phyloP scores from a whole-genome alignment of 2,888 invertebrate species.

The Hoplodrina blanda region DNA sequence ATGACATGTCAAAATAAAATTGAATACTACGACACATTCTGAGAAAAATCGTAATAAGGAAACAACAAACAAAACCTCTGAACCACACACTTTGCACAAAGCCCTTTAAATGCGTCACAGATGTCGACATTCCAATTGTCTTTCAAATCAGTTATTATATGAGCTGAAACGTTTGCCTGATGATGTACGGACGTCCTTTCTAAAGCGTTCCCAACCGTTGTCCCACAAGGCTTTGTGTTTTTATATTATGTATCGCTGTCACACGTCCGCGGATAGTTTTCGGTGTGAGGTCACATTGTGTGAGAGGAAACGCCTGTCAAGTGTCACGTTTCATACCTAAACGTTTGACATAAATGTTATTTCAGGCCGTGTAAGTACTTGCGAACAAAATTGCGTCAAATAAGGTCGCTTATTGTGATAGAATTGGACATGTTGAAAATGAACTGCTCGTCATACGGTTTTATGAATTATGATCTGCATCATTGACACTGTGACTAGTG shows the following conservation, averaged over 20 bases:
- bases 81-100: background rate
- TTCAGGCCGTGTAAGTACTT: background rate
- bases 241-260: slow-evolving; percentile 11
- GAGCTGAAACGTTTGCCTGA: slow-evolving; percentile 9
- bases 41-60: slow-evolving; percentile 13
- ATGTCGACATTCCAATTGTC: slow-evolving; percentile 28
- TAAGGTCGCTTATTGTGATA: background rate
- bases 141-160: slow-evolving; percentile 15
- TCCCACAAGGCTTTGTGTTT: slow-evolving; percentile 33
- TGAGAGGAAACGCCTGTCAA: slow-evolving; percentile 17
- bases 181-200: slow-evolving; percentile 26
- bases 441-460: background rate
- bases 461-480: background rate
- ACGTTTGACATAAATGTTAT: background rate
- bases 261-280: slow-evolving; percentile 14
- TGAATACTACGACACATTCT: too few species aligned
- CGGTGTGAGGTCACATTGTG: slow-evolving; percentile 12
- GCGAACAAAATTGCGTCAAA: background rate
- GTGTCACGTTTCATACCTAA: background rate
- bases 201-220: slow-evolving; percentile 26
- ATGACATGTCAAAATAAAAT: too few species aligned
- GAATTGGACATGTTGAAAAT: background rate
- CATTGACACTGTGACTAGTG: too few species aligned
- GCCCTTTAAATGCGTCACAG: slow-evolving; percentile 6
- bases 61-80: slow-evolving; percentile 8